Percentiles rank a stretch among this genome's conserved stretches.
Conservation (phyloP, 2,888 invertebrate genomes). For the Ophioninae sp. region DNA sequence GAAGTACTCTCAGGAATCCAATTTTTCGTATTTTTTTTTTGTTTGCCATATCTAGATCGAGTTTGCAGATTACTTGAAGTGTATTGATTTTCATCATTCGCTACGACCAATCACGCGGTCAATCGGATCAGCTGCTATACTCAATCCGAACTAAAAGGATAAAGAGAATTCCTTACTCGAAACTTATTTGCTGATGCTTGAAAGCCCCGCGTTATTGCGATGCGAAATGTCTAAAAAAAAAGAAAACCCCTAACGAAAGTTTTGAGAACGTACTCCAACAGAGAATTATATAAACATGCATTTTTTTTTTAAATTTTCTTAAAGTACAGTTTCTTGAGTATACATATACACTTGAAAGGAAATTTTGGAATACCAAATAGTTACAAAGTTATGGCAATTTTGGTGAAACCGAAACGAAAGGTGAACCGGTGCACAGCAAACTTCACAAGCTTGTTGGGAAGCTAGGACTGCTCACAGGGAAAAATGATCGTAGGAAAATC, state of each 20-base stretch:
- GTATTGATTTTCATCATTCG: neutral
- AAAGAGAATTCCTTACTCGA: neutral
- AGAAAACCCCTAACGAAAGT: neutral
- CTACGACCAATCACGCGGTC: neutral
- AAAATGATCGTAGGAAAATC: too few relatives aligned
- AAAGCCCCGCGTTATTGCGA: conserved; percentile 8
- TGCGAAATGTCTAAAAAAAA: neutral
- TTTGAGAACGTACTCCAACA: neutral
- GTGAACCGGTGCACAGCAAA: too few relatives aligned
- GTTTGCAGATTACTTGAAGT: neutral
- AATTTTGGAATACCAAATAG: too few relatives aligned
- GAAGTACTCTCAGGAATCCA: neutral
- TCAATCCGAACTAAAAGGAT: neutral
- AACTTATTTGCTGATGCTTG: neutral
- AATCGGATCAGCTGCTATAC: neutral
- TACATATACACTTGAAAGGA: neutral
- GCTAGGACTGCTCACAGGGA: too few relatives aligned
- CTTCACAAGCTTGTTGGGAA: too few relatives aligned
- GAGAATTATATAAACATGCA: too few relatives aligned
- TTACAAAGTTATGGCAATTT: too few relatives aligned
- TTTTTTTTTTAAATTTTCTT: too few relatives aligned
- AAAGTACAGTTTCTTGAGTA: neutral
- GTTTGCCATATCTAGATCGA: neutral
- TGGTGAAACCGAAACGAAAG: too few relatives aligned
- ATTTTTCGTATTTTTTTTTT: conserved; percentile 1